Evolutionary conservation across 2,888 invertebrate genomes (phyloP), one percentile per base, ranked within the genome.

Genomic region (Oegoconia quadripuncta): DNA sequence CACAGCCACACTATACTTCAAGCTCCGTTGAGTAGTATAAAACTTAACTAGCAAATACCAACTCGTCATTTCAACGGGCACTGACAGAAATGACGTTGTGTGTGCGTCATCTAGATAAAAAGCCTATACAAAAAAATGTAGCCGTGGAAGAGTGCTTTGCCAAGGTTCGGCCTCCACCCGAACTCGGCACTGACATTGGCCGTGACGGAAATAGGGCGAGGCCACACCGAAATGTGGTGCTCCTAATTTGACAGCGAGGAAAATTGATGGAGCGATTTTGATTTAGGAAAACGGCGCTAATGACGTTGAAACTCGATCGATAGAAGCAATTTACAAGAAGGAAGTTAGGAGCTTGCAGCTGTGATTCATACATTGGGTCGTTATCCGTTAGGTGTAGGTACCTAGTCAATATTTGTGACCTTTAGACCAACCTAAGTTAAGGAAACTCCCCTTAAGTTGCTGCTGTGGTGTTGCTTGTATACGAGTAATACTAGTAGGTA

Each of bases 181-280:
- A 56, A 20, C 13, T n/a, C 54, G 70, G 55, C 71, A 69, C 63
- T 74, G 73, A 71, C 74, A 73, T 72, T 74, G 73, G 40, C 64
- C 60, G 59, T 57, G 56, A 59, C 60, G 47, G 35, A 63, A 67
- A 65, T 67, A 65, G 65, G 64, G 52, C 74, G 70, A 75, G 72
- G 75, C 52, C 64, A 46, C 41, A 40, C 43, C 42, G 43, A 39
- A 45, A 41, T 11, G 27, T 11, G 9, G 9, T 16, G 29, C n/a
- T 5, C 13, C 26, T 3, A 12, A 27, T 13, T 27, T 27, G 27
- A 27, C 27, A 23, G n/a, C 9, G 13, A 27, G 13, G 27, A 14
- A 27, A 13, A 26, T 26, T 26, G 7, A 26, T 26, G 26, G 26
- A 11, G 4, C 7, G 9, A 2, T 26, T 12, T n/a, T 11, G 26